Evolutionary conservation across 2,888 invertebrate species (phyloP), one percentile per base, ranked within the genome.

Genomic region (Brachyptera putata): DNA sequence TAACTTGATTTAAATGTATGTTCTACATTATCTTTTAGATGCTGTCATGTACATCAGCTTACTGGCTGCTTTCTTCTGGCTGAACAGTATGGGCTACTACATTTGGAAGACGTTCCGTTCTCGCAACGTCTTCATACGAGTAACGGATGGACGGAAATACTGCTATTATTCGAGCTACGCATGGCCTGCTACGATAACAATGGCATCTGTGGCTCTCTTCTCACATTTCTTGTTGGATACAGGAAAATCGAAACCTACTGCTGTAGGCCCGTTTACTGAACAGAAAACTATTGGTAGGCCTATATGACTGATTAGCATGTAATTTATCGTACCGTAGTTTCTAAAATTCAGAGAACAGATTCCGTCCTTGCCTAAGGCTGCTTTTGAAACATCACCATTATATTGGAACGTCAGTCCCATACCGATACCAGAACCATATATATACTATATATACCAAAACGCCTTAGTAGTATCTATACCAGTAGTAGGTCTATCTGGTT

Each of bases 21-120:
- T n/a, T n/a, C n/a, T n/a, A n/a, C n/a, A n/a, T n/a, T n/a, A n/a
- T n/a, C n/a, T 82, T 83, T 64, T 79, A 89, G 91, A 91, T 77
- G 83, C 86, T 4, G 80, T 90, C 67, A 79, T 88, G 66, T 90
- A 89, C 69, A 78, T 89, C 57, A 87, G 89, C 69, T 75, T 91
- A 57, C 71, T 91, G 65, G 89, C 86, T 30, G 88, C 90, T 56
- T 91, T 91, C 74, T 90, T 91, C 70, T 92, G 92, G 92, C 76
- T 92, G 2, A 91, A 89, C 67, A 89, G 89, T 70, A 81, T 90
- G 64, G 91, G 91, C 55, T 92, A 89, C 72, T 91, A 91, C 72
- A 87, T 91, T 64, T 92, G 91, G 91, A 89, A 86, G 72, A 91
- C 90, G 1, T 91, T 92, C 71, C 86, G 90, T 69, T 91, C 91